Percentiles rank a stretch among this genome's conserved stretches.
Evolutionary conservation across 2,797 vertebrate genomes (phyloP).

Genomic region (Periparus ater): DNA sequence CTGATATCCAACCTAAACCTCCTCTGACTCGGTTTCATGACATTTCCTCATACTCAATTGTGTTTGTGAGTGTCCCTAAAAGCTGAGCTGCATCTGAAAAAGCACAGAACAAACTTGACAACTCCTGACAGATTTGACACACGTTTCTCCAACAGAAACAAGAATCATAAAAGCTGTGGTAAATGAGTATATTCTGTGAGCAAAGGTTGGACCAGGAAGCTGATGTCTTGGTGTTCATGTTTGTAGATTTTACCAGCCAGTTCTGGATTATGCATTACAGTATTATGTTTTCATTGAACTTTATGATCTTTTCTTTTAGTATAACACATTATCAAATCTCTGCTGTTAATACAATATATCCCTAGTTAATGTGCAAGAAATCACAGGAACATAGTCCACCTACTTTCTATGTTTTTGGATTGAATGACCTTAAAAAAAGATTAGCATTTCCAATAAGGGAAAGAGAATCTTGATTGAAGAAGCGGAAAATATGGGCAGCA

Average conservation of each 20-base stretch:
- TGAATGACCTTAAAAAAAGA: not conserved
- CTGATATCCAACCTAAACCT: not conserved
- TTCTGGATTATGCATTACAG: not conserved
- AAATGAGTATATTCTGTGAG: not conserved
- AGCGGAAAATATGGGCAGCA: not conserved
- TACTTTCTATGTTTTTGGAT: not conserved
- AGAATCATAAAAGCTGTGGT: too few species aligned
- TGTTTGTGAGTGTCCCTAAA: not conserved
- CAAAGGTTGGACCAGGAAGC: not conserved
- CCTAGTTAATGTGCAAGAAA: not conserved
- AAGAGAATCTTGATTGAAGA: not conserved
- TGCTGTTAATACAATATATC: not conserved
- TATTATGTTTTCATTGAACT: not conserved
- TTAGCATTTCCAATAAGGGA: not conserved
- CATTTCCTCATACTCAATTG: rapidly evolving
- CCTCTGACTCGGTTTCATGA: rapidly evolving
- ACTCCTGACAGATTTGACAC: not conserved
- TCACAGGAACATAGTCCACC: not conserved
- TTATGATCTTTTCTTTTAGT: not conserved
- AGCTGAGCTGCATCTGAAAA: not conserved
- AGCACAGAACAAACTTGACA: not conserved
- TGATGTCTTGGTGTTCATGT: not conserved
- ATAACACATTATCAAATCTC: not conserved
- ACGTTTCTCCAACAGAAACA: not conserved
- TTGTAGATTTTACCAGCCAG: not conserved